Evolutionary conservation across 2,113 vertebrate species (phyloP).

Genomic region (Sinocyclocheilus anshuiensis): DNA sequence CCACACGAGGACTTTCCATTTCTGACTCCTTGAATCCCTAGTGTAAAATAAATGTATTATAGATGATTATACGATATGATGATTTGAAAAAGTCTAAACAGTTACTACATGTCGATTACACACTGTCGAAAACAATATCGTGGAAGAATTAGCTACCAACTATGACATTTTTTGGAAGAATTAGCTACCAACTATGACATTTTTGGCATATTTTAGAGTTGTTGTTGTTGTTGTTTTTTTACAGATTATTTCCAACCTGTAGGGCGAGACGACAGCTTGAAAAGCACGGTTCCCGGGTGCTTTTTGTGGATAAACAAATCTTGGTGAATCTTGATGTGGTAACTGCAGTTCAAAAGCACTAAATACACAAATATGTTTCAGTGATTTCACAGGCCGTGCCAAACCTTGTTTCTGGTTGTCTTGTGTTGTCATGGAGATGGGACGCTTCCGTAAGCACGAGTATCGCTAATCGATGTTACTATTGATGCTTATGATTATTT

Average conservation of each 20-base stretch:
- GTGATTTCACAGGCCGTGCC: background rate
- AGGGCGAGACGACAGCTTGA: background rate
- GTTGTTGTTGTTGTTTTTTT: background rate
- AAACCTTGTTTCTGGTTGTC: background rate
- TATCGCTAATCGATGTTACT: no score
- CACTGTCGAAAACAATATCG: background rate
- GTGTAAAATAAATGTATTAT: background rate
- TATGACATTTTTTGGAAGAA: background rate
- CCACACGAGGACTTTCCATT: constrained; percentile 77
- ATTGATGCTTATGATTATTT: background rate
- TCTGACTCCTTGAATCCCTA: constrained; percentile 1
- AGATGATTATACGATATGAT: background rate
- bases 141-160: background rate
- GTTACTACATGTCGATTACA: background rate
- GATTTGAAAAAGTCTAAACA: background rate
- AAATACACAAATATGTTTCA: background rate
- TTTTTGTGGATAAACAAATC: background rate
- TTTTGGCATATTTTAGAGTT: background rate
- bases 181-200: background rate
- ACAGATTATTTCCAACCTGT: constrained; percentile 7
- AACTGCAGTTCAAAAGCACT: background rate
- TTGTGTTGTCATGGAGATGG: constrained; percentile 49
- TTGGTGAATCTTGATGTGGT: background rate
- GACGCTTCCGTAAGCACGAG: constrained; percentile 18
- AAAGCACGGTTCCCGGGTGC: background rate